Evolutionary conservation across 2,797 vertebrate species (phyloP), one percentile per base, ranked within the genome.

Genomic region (Tokudaia tokunoshimensis): DNA sequence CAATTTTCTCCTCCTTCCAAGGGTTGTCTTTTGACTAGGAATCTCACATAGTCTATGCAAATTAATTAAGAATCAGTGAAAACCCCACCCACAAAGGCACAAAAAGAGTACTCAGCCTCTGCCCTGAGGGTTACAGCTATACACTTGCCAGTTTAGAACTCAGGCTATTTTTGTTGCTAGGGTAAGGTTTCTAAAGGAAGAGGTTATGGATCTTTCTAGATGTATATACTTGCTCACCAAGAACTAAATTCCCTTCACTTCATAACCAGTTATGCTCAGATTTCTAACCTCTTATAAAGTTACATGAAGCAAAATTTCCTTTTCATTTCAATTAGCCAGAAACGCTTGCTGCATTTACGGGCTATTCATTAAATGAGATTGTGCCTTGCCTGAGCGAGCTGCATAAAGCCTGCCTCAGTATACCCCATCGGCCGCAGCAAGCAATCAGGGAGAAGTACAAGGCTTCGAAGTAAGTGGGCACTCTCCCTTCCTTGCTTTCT

Each of bases 391-490:
- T 99, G 95, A 98, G 92, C 80, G 99, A 99, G 70, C 99, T 99
- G 63, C 99, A 99, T 97, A 99, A 98, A 97, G 98, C 98, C 0
- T 99, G 99, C 97, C 97, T 99, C 22, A 96, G 98, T 96, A 98
- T 99, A 91, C 98, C 98, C 26, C 98, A 89, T 95, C 98, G 95
- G n/a, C 99, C 99, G 55, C 99, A 99, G 88, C 99, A 99, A 97
- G 99, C 99, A 0, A 98, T 99, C 97, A 98, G 98, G 93, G 99
- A 99, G 82, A 99, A 99, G 92, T 99, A 99, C 96, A 99, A 98
- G 97, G 97, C 97, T 92, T 97, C 98, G 10, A 99, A 99, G 99
- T 99, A 98, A 99, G 99, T 96, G 86, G 14, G 57, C 81, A 29
- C 86, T 44, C 86, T 63, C 92, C 70, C 72, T 7, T 80, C 57